Evolutionary conservation across 2,797 vertebrate genomes (phyloP).

Genomic region (Gymnothorax javanicus): DNA sequence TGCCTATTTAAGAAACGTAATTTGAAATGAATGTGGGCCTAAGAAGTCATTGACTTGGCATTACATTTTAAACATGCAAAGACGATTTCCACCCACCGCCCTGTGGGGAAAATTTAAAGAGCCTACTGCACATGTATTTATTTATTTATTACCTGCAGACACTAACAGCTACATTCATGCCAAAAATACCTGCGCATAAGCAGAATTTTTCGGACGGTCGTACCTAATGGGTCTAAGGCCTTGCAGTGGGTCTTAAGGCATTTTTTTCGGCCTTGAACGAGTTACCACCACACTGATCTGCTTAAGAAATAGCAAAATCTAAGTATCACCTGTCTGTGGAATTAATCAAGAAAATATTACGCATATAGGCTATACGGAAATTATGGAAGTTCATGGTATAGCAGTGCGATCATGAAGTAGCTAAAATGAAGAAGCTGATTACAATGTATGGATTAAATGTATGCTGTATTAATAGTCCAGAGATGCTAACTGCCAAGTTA

Average conservation of each 20-base stretch:
- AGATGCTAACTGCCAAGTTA: background rate
- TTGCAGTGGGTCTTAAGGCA: too few species aligned
- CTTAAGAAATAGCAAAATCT: background rate
- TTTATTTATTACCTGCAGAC: background rate
- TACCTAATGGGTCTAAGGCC: background rate
- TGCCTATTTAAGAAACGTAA: background rate
- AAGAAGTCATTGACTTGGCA: background rate
- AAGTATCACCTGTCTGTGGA: background rate
- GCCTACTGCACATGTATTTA: too few species aligned
- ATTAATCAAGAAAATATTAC: background rate
- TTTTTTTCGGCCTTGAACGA: background rate
- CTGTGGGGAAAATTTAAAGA: too few species aligned
- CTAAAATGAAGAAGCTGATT: background rate
- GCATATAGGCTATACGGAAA: background rate
- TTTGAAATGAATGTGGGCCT: background rate
- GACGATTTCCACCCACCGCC: background rate
- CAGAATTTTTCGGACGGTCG: background rate
- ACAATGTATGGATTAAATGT: background rate
- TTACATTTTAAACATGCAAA: background rate
- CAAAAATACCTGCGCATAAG: background rate
- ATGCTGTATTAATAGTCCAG: background rate
- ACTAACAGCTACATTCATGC: background rate
- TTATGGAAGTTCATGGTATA: background rate
- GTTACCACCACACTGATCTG: background rate
- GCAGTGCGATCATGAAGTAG: background rate